Conservation (phyloP, 2,113 vertebrate genomes). For the Callipepla squamata region DNA sequence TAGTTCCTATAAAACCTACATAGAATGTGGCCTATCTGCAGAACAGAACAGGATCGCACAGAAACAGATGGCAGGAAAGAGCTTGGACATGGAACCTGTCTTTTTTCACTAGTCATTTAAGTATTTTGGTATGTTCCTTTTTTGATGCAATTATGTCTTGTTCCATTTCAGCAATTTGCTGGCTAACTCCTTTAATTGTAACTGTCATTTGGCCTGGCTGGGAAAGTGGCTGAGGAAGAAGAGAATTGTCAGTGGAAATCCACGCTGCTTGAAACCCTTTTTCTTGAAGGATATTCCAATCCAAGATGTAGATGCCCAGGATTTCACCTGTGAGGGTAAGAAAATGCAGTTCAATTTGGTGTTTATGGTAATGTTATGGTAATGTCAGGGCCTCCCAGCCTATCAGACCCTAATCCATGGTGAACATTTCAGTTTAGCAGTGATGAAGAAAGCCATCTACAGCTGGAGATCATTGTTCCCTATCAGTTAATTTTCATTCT, state of each 20-base stretch:
- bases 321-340: slow-evolving; percentile 97
- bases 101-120: neutral
- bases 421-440: neutral
- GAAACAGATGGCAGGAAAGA: neutral
- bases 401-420: neutral
- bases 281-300: slow-evolving; percentile 99
- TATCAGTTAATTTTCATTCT: neutral
- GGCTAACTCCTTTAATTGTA: slow-evolving; percentile 96
- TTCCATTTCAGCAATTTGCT: slow-evolving; percentile 89
- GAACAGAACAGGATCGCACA: neutral
- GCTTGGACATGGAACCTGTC: neutral
- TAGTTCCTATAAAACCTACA: neutral
- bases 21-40: neutral
- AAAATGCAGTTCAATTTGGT: neutral
- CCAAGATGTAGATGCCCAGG: slow-evolving; percentile 94
- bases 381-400: neutral
- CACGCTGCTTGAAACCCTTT: slow-evolving; percentile 94
- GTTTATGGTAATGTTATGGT: neutral
- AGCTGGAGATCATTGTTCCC: neutral
- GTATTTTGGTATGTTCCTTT: neutral
- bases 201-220: slow-evolving; percentile 97
- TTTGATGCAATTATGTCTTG: neutral
- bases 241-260: slow-evolving; percentile 95
- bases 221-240: slow-evolving; percentile 96
- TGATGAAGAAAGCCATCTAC: neutral